phyloP scores from a whole-genome alignment of 2,113 vertebrate species.

The Galbula dea region DNA sequence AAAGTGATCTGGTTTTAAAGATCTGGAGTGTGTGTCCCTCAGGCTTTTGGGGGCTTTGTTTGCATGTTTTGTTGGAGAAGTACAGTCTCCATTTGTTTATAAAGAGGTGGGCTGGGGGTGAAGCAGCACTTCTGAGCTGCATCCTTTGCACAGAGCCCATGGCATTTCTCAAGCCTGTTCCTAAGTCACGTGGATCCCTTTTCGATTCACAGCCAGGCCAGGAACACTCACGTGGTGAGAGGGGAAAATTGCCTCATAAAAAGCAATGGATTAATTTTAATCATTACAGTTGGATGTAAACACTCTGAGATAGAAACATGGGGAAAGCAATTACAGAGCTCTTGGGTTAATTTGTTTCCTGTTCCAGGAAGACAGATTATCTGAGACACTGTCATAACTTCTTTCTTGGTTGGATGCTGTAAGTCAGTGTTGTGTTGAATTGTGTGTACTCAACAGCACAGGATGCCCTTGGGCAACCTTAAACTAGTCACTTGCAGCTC shows the following conservation, averaged over 20 bases:
- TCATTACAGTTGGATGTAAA: neutral
- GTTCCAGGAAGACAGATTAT: neutral
- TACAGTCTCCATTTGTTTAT: rapidly evolving
- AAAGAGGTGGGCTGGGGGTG: neutral
- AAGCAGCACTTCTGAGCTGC: neutral
- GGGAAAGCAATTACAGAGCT: neutral
- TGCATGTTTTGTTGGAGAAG: neutral
- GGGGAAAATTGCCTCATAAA: neutral
- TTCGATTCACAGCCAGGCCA: neutral
- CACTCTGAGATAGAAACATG: neutral
- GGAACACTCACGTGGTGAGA: neutral
- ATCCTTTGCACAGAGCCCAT: rapidly evolving
- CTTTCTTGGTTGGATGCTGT: neutral
- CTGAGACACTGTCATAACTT: neutral
- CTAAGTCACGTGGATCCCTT: neutral
- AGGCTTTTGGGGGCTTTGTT: neutral
- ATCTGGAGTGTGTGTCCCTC: rapidly evolving
- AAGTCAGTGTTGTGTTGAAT: neutral
- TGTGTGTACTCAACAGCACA: neutral
- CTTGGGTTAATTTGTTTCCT: neutral
- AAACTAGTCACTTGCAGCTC: neutral
- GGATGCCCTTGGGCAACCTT: neutral
- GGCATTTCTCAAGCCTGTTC: neutral
- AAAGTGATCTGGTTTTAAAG: neutral
- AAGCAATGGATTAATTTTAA: neutral